Percentiles rank a stretch among this genome's conserved stretches.
These are phyloP conservation scores for Heliconius hermathena DNA, from an alignment of 1,140 invertebrate species.

Conservation along the genomic window DNA sequence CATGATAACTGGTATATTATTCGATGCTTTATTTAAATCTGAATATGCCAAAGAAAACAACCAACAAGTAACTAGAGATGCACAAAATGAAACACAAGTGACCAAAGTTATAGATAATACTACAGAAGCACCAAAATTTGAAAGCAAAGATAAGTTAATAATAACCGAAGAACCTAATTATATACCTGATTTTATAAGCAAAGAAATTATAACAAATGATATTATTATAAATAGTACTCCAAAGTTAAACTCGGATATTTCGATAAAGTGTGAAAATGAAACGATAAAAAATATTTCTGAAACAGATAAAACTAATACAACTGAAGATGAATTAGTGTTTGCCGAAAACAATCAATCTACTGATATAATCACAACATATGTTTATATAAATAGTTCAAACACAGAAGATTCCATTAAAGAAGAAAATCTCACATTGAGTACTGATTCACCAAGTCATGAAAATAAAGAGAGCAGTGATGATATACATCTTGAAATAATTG, in stretches of 20 bases:
- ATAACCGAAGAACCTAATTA: slow-evolving; percentile 1
- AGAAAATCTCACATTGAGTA: neutral
- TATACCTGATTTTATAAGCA: neutral
- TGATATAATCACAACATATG: neutral
- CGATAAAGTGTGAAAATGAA: neutral
- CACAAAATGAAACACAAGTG: neutral
- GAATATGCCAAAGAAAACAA: slow-evolving; percentile 22
- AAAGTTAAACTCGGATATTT: neutral
- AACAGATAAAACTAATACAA: neutral
- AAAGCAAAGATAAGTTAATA: neutral
- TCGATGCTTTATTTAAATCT: slow-evolving; percentile 28
- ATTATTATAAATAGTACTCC: neutral
- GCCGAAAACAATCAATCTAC: neutral
- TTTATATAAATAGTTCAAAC: neutral
- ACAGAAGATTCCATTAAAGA: neutral
- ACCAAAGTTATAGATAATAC: neutral
- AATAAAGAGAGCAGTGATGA: neutral
- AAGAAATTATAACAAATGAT: slow-evolving; percentile 14
- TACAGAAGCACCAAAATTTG: slow-evolving; percentile 14
- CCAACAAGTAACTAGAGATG: neutral
- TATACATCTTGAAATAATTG: neutral
- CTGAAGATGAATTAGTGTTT: neutral
- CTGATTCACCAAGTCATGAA: neutral
- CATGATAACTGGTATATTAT: slow-evolving; percentile 40
- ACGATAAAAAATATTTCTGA: neutral